Conservation (phyloP, 2,888 invertebrate genomes). For the Phyllotreta striolata region DNA sequence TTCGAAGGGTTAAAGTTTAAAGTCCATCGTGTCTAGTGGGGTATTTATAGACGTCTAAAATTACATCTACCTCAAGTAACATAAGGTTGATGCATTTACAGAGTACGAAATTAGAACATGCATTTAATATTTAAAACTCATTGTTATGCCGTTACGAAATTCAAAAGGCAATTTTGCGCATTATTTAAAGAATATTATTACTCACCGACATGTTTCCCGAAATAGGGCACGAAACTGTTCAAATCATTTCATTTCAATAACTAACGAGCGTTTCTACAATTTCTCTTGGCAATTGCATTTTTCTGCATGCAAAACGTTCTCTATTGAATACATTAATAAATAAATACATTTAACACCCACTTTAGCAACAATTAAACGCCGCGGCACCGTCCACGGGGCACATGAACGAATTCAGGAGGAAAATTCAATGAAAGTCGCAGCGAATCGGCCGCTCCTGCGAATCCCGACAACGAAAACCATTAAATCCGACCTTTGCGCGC, state of each 20-base stretch:
- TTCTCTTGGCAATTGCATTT: conserved; percentile 39
- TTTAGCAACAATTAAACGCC: conserved; percentile 39
- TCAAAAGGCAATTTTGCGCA: not conserved
- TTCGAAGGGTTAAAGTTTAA: not conserved
- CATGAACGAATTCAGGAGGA: conserved; percentile 33
- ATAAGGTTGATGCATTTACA: conserved; percentile 24
- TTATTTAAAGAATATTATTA: conserved; percentile 1
- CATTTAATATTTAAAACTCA: conserved; percentile 14
- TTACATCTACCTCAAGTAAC: conserved; percentile 18
- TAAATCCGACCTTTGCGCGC: conserved; percentile 28
- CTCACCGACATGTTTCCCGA: conserved; percentile 25
- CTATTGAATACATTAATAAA: conserved; percentile 46
- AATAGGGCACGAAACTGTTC: conserved; percentile 8
- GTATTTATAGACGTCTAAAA: conserved; percentile 32
- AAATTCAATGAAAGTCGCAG: conserved; percentile 34
- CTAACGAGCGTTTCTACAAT: conserved; percentile 34
- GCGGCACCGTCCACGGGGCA: conserved; percentile 33
- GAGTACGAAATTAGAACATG: conserved; percentile 17
- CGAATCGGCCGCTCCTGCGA: conserved; percentile 11
- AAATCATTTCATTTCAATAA: conserved; percentile 24
- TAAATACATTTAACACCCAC: conserved; percentile 47
- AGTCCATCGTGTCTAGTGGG: not conserved
- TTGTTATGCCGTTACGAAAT: not conserved
- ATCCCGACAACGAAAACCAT: conserved; percentile 8
- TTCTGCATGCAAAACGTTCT: conserved; percentile 36